Conservation (phyloP, 2,888 invertebrate species). For the Drosophila paramelanica region DNA sequence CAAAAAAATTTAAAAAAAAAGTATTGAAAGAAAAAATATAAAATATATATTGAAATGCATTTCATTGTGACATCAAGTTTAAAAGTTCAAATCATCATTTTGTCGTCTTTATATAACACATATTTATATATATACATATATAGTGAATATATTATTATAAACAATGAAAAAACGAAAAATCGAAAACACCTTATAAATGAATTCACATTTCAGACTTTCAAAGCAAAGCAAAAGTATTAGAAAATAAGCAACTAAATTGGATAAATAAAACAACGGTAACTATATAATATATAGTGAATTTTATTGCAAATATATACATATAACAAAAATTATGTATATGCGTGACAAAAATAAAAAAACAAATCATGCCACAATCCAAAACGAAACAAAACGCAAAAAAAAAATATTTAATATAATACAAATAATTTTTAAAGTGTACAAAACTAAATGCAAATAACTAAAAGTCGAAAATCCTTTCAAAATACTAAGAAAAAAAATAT, state of each 20-base stretch:
- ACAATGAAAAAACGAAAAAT: conserved; percentile 24
- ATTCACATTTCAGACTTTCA: conserved; percentile 65
- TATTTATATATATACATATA: conserved; percentile 29
- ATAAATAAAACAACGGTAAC: conserved; percentile 17
- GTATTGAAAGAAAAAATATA: conserved; percentile 27
- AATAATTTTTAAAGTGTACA: conserved; percentile 68
- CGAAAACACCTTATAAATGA: conserved; percentile 46
- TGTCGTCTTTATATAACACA: conserved; percentile 66
- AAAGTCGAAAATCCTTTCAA: conserved; percentile 38
- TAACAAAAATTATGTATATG: conserved; percentile 10
- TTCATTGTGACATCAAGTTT: conserved; percentile 61
- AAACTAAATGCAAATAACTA: conserved; percentile 47
- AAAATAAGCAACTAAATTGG: conserved; percentile 39
- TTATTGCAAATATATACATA: conserved; percentile 45
- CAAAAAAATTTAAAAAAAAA: conserved; percentile 32
- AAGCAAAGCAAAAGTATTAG: conserved; percentile 60
- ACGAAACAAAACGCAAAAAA: conserved; percentile 35
- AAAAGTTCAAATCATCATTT: conserved; percentile 73
- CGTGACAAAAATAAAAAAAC: conserved; percentile 9
- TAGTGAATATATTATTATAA: conserved; percentile 41
- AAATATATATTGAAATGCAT: conserved; percentile 39
- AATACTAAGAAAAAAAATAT: conserved; percentile 20
- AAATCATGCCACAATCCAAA: conserved; percentile 67
- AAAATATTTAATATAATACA: conserved; percentile 54
- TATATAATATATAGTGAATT: conserved; percentile 44